A percentile compares a stretch with the other conserved stretches of the same genome.
Conservation (phyloP, 2,888 invertebrate genomes). For the Ichneumon xanthorius region DNA sequence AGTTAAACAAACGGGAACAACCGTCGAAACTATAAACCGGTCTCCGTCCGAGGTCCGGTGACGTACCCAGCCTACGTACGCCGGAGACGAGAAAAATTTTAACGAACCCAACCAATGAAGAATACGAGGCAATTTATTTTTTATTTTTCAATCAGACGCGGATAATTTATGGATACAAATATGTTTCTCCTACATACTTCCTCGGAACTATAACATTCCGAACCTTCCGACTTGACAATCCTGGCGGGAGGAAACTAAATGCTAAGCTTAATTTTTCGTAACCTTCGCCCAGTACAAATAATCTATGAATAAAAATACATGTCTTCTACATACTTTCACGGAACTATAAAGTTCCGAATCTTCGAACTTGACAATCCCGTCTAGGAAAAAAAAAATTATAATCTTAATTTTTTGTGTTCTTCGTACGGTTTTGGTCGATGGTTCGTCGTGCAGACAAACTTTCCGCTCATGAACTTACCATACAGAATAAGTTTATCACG, state of each 20-base stretch:
- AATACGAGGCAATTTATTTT: not conserved
- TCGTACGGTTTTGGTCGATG: not conserved
- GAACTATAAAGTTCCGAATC: no score
- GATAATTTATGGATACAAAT: not conserved
- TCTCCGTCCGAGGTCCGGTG: constrained; percentile 33
- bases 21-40: constrained; percentile 57
- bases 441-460: not conserved
- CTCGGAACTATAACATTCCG: no score
- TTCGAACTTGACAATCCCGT: no score
- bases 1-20: constrained; percentile 51
- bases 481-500: not conserved
- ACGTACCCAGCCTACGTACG: constrained; percentile 22
- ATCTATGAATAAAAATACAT: not conserved
- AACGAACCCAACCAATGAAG: not conserved
- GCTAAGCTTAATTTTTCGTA: no score
- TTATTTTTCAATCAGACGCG: no score
- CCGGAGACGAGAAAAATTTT: not conserved
- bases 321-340: no score
- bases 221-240: no score
- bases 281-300: not conserved
- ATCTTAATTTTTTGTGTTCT: no score
- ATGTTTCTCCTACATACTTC: no score
- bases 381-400: no score
- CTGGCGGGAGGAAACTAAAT: no score
- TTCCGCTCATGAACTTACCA: not conserved